Evolutionary conservation across 2,797 vertebrate species (phyloP), one percentile per base, ranked within the genome.

Genomic region (Enteromius thamalakanensis): DNA sequence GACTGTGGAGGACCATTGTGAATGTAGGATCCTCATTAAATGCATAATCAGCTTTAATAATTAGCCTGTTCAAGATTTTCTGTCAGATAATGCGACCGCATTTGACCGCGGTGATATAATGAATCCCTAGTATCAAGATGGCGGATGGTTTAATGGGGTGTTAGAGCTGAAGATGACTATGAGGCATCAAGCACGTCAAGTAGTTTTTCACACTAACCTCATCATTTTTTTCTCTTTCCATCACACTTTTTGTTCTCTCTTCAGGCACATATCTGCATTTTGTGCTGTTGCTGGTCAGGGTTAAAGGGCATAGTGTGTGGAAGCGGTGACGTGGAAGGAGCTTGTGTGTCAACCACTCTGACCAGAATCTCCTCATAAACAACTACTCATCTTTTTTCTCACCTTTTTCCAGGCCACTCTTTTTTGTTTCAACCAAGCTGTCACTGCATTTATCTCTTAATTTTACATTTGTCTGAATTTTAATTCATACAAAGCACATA

Each of bases 121-220:
- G 8, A 29, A 60, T 76, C n/a, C n/a, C 6, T 49, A 2, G 17
- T 42, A 55, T 29, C 21, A 80, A 80, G 65, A 70, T 70, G 34
- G 29, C 6, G 7, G 60, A 23, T 69, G 23, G 34, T 70, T 70
- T 58, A 37, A n/a, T 55, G n/a, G 79, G 51, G 51, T n/a, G 17
- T 70, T 69, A 9, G 15, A 58, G 78, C 37, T 69, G 23, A 70
- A 80, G 55, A 80, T 70, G n/a, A 55, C 8, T 49, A 69, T 42
- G 34, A 42, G 78, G 26, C 10, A 42, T 80, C 47, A n/a, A n/a
- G 40, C 21, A 64, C 17, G 76, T 45, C 9, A 58, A 60, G 53
- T 71, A 51, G 12, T 79, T 80, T 70, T 53, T 80, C 51, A 45
- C 67, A 32, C 37, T 47, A 55, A 49, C 51, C 47, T 51, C 23